Percentiles rank a stretch among this genome's conserved stretches.
Conservation (phyloP, 2,888 invertebrate genomes). For the Ennomos quercinarius region DNA sequence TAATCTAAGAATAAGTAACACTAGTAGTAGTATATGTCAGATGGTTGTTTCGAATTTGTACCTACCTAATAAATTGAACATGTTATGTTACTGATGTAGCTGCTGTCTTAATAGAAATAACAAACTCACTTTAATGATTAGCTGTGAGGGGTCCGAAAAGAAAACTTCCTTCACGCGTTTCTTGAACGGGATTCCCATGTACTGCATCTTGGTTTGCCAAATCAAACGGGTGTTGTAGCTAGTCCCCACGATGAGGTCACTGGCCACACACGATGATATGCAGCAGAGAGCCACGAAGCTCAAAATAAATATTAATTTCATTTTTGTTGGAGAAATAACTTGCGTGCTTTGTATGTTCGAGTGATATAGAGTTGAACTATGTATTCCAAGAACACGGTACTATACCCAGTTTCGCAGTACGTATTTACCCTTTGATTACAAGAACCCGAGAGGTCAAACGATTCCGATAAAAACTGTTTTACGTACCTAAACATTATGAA, state of each 20-base stretch:
- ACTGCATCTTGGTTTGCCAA: constrained; percentile 67
- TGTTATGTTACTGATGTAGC: too few relatives aligned
- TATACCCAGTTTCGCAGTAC: too few relatives aligned
- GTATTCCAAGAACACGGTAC: too few relatives aligned
- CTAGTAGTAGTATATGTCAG: too few relatives aligned
- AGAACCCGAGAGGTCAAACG: constrained; percentile 23
- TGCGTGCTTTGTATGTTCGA: too few relatives aligned
- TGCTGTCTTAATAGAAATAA: not conserved
- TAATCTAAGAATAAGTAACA: too few relatives aligned
- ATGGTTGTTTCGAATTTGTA: too few relatives aligned
- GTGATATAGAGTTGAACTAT: too few relatives aligned
- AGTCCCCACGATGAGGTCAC: constrained; percentile 63
- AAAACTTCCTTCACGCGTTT: constrained; percentile 71
- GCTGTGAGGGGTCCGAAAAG: constrained; percentile 61
- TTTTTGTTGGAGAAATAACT: constrained; percentile 33
- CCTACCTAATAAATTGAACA: too few relatives aligned
- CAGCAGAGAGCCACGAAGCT: constrained; percentile 49
- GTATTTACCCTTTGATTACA: constrained; percentile 1
- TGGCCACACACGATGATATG: constrained; percentile 53
- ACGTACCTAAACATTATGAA: too few relatives aligned
- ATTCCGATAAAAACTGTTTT: constrained; percentile 12
- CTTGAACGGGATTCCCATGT: constrained; percentile 63
- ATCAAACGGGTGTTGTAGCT: constrained; percentile 56
- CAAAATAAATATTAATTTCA: constrained; percentile 57
- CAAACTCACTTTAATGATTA: constrained; percentile 57